phyloP scores from a whole-genome alignment of 2,888 invertebrate genomes.

The Hermaeophaga mercurialis region DNA sequence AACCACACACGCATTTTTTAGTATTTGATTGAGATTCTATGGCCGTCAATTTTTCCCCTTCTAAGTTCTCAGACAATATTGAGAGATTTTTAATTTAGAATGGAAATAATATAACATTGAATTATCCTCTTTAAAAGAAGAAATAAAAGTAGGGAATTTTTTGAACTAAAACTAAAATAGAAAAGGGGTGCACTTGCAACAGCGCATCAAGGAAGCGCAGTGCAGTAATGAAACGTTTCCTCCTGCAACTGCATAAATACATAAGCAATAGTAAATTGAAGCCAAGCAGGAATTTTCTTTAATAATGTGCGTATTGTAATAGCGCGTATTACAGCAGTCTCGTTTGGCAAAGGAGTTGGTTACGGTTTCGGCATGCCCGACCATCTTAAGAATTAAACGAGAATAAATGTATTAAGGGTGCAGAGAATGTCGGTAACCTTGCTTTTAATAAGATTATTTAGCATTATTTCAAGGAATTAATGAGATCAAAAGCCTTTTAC shows the following conservation, averaged over 20 bases:
- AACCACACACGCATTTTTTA: too few relatives aligned
- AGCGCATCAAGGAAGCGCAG: neutral
- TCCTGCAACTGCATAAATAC: constrained; percentile 18
- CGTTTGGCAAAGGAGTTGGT: constrained; percentile 36
- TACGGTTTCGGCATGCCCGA: constrained; percentile 42
- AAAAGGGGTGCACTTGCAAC: too few relatives aligned
- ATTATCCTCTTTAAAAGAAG: too few relatives aligned
- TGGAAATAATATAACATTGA: too few relatives aligned
- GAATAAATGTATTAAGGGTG: constrained; percentile 59
- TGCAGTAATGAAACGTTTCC: neutral
- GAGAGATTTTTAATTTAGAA: too few relatives aligned
- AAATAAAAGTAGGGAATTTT: too few relatives aligned
- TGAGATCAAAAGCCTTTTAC: constrained; percentile 75
- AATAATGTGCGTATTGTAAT: constrained; percentile 37
- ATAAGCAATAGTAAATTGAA: constrained; percentile 28
- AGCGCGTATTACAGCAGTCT: constrained; percentile 33
- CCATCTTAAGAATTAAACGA: constrained; percentile 58
- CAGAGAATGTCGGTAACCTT: constrained; percentile 67
- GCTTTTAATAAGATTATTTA: constrained; percentile 77
- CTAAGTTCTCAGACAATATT: too few relatives aligned
- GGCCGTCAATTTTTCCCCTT: too few relatives aligned
- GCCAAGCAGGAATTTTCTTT: constrained; percentile 34
- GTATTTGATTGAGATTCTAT: too few relatives aligned
- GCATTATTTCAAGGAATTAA: constrained; percentile 78
- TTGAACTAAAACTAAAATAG: too few relatives aligned